A percentile compares a stretch with the other conserved stretches of the same genome.
Conservation (phyloP, 1,140 invertebrate genomes). For the Drosophila mayri region DNA sequence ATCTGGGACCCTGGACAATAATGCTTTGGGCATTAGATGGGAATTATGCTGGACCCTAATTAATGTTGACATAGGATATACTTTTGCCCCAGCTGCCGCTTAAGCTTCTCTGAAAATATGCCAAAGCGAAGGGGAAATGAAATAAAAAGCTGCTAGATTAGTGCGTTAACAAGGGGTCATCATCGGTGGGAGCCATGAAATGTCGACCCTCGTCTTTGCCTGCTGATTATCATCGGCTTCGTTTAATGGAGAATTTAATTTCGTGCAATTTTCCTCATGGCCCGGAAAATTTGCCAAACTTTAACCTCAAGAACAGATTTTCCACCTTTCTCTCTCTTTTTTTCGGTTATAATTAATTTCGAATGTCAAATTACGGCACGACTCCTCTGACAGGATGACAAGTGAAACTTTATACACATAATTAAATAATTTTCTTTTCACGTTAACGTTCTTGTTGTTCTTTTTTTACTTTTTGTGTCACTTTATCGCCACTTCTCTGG, state of each 20-base stretch:
- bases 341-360: conserved; percentile 66
- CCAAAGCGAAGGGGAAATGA: conserved; percentile 30
- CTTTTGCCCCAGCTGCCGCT: conserved; percentile 10
- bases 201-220: conserved; percentile 69
- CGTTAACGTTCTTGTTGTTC: conserved; percentile 12
- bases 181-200: conserved; percentile 13
- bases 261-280: conserved; percentile 21
- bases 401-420: conserved; percentile 75
- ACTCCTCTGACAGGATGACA: conserved; percentile 46
- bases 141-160: conserved; percentile 66
- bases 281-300: conserved; percentile 30
- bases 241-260: conserved; percentile 53
- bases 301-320: conserved; percentile 37
- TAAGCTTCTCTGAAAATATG: conserved; percentile 54
- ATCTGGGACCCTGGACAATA: conserved; percentile 35
- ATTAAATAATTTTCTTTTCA: conserved; percentile 69
- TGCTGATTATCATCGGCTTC: conserved; percentile 48
- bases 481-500: conserved; percentile 45
- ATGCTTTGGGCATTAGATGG: conserved; percentile 42
- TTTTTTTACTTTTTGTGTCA: conserved; percentile 10
- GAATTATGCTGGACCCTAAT: conserved; percentile 75
- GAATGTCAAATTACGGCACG: conserved; percentile 53
- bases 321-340: neutral
- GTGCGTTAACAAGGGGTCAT: conserved; percentile 76
- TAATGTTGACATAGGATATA: conserved; percentile 79